These are phyloP conservation scores for Tenodera sinensis DNA, from an alignment of 2,888 invertebrate genomes.

Conservation along the genomic window DNA sequence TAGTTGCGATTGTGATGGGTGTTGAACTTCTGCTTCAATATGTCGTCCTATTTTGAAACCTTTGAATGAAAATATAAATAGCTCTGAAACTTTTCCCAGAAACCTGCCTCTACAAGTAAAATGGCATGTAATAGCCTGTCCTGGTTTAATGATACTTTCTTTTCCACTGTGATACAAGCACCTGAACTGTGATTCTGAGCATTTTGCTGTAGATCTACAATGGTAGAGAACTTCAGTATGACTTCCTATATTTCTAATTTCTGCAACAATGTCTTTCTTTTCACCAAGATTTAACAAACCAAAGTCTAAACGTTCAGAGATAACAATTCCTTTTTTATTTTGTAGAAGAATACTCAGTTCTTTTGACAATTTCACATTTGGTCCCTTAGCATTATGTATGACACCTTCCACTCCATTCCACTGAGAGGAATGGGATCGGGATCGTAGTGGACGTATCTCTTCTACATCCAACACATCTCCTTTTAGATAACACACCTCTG, in stretches of 20 bases:
- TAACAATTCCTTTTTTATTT: slow-evolving; percentile 51
- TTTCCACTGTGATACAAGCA: slow-evolving; percentile 46
- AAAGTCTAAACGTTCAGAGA: slow-evolving; percentile 50
- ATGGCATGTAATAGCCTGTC: slow-evolving; percentile 45
- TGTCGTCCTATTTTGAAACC: slow-evolving; percentile 59
- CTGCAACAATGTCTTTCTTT: slow-evolving; percentile 47
- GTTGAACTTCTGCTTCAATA: slow-evolving; percentile 53
- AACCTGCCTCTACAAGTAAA: slow-evolving; percentile 56
- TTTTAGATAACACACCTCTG: slow-evolving; percentile 48
- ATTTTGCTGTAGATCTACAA: slow-evolving; percentile 52
- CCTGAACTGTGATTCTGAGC: slow-evolving; percentile 51
- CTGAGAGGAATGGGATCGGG: slow-evolving; percentile 52
- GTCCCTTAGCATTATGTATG: slow-evolving; percentile 46
- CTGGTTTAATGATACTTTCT: slow-evolving; percentile 43
- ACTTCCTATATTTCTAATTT: slow-evolving; percentile 47
- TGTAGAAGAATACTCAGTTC: slow-evolving; percentile 32
- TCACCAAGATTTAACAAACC: slow-evolving; percentile 46
- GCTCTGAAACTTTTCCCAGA: slow-evolving; percentile 59
- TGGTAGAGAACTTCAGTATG: slow-evolving; percentile 47
- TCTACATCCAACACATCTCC: slow-evolving; percentile 60
- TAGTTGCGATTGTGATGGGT: slow-evolving; percentile 24
- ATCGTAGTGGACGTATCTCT: slow-evolving; percentile 58
- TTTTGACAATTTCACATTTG: slow-evolving; percentile 24
- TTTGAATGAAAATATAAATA: slow-evolving; percentile 57
- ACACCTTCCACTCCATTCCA: slow-evolving; percentile 42